phyloP scores from a whole-genome alignment of 2,797 vertebrate genomes.

The Halcyon leucocephala region DNA sequence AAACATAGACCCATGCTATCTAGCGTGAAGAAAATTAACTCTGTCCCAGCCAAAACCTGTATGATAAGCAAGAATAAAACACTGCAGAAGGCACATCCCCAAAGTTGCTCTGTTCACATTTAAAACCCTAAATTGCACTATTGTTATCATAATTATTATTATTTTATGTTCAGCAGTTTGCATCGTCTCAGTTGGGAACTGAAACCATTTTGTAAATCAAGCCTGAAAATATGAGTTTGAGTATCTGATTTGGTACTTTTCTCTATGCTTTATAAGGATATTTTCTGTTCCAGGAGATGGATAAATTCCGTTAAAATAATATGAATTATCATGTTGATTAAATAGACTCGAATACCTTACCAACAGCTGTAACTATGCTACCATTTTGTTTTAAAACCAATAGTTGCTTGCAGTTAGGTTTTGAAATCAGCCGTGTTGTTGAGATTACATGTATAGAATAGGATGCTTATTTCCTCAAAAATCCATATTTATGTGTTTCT shows the following conservation, averaged over 20 bases:
- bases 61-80: not conserved
- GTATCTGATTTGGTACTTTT: not conserved
- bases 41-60: not conserved
- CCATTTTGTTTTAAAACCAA: not conserved
- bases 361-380: accelerated
- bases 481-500: not conserved
- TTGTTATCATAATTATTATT: not conserved
- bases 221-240: not conserved
- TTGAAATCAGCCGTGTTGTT: not conserved
- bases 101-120: not conserved
- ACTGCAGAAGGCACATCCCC: not conserved
- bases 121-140: not conserved
- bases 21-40: not conserved
- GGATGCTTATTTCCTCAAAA: not conserved
- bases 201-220: not conserved
- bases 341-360: not conserved
- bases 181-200: not conserved
- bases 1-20: accelerated
- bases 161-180: not conserved
- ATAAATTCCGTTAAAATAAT: not conserved
- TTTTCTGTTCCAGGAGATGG: not conserved
- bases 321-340: not conserved
- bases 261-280: not conserved
- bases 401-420: not conserved
- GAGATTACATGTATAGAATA: not conserved